These are phyloP conservation scores for Zaprionus inermis DNA, from an alignment of 1,140 invertebrate species.

Conservation along the genomic window DNA sequence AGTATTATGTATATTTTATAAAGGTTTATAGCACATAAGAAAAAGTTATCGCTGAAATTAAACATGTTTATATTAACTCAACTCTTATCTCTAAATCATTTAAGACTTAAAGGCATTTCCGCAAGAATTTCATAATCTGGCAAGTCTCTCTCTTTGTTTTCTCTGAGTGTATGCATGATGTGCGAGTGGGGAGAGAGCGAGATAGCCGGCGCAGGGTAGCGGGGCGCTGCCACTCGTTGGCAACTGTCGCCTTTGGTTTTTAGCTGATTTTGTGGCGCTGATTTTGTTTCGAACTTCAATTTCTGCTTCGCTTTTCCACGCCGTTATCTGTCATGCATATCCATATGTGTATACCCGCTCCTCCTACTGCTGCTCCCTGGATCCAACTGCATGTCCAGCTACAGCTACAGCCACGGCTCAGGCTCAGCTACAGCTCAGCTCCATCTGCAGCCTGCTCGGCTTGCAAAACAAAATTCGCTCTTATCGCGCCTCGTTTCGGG, in stretches of 20 bases:
- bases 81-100: not conserved
- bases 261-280: constrained; percentile 60
- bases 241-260: constrained; percentile 47
- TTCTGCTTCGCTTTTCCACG: constrained; percentile 42
- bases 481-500: constrained; percentile 46
- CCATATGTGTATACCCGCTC: constrained; percentile 26
- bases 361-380: not conserved
- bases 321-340: constrained; percentile 60
- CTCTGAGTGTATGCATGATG: constrained; percentile 27
- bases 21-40: too few species aligned
- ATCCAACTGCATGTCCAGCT: not conserved
- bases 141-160: not conserved
- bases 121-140: not conserved
- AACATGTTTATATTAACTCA: not conserved
- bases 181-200: constrained; percentile 8
- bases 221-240: constrained; percentile 10
- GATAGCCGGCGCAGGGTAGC: not conserved
- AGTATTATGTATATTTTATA: not conserved
- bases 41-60: not conserved
- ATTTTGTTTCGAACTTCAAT: constrained; percentile 61
- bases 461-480: constrained; percentile 48
- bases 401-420: constrained; percentile 17
- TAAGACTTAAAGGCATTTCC: not conserved
- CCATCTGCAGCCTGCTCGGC: not conserved
- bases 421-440: constrained; percentile 11